Evolutionary conservation across 2,797 vertebrate species (phyloP), one percentile per base, ranked within the genome.

Genomic region (Gallinago stenura): DNA sequence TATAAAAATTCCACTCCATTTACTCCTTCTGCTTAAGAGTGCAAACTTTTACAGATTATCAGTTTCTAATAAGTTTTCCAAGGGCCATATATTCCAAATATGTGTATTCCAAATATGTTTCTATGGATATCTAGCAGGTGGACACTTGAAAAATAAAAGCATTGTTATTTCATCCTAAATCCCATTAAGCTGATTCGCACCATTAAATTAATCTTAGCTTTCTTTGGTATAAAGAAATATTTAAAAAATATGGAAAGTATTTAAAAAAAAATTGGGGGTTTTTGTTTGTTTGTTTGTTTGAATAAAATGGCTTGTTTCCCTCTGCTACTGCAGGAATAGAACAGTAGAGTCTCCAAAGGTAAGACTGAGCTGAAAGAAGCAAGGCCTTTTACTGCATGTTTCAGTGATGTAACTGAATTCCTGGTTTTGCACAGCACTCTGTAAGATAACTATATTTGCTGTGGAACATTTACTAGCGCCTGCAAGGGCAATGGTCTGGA

Each of bases 61-160:
- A 56, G 56, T 68, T 93, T 75, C 80, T 93, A 89, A 28, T 79
- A 79, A 53, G 35, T 94, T 90, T 89, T 58, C 79, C 41, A 72
- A 50, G 50, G 85, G 50, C 35, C 60, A 54, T 20, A 21, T 62
- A 89, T 89, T 86, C 35, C 35, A 37, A 37, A 37, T 37, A 37
- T 37, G 35, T 37, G 35, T 37, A 37, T 37, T 37, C 72, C 54
- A 68, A 80, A 60, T 46, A 80, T 13, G 20, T 54, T 90, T 86
- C 80, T 73, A 12, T 41, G 16, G 73, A 16, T 54, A 77, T 25
- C 35, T 41, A 73, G 39, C 41, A 85, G 60, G 79, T 10, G 35
- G 54, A 76, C 2, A 3, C 35, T 69, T 80, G 24, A 60, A 91
- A 91, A 89, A 41, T 16, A 65, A 69, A 82, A 86, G 50, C n/a